These are phyloP conservation scores for Linepithema humile DNA, from an alignment of 1,140 invertebrate species.

Conservation along the genomic window DNA sequence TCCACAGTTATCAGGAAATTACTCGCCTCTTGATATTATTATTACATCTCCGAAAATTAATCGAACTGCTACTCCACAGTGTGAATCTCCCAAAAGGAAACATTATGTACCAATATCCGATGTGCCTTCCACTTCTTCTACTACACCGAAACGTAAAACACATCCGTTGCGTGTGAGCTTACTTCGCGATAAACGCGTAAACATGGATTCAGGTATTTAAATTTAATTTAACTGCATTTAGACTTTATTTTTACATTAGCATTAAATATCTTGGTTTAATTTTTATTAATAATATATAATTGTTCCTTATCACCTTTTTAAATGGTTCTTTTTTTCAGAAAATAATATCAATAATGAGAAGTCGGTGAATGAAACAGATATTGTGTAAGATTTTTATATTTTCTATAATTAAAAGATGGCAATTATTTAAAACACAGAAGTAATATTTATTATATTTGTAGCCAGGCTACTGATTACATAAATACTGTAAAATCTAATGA, in stretches of 20 bases:
- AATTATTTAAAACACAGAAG: not conserved
- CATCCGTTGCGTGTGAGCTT: conserved; percentile 29
- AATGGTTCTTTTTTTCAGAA: not conserved
- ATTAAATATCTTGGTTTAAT: not conserved
- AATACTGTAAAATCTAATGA: not conserved
- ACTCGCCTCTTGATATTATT: conserved; percentile 78
- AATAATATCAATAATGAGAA: not conserved
- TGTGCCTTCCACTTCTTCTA: not conserved
- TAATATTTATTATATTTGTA: conserved; percentile 38
- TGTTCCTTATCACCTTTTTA: not conserved
- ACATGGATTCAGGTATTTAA: conserved; percentile 24
- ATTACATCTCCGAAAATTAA: conserved; percentile 76
- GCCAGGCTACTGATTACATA: not conserved
- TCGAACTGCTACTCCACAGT: conserved; percentile 23
- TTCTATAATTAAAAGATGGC: conserved; percentile 4
- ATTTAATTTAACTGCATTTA: conserved; percentile 4
- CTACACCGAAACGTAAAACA: conserved; percentile 37
- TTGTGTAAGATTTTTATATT: conserved; percentile 43
- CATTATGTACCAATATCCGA: not conserved
- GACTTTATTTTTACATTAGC: not conserved
- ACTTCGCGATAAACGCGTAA: conserved; percentile 48
- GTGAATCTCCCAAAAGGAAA: not conserved
- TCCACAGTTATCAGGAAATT: conserved; percentile 66
- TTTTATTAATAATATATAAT: not conserved
- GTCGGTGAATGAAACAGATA: not conserved